A percentile compares a stretch with the other conserved stretches of the same genome.
phyloP scores from a whole-genome alignment of 2,888 invertebrate species.

The Tanytarsus gracilentus region DNA sequence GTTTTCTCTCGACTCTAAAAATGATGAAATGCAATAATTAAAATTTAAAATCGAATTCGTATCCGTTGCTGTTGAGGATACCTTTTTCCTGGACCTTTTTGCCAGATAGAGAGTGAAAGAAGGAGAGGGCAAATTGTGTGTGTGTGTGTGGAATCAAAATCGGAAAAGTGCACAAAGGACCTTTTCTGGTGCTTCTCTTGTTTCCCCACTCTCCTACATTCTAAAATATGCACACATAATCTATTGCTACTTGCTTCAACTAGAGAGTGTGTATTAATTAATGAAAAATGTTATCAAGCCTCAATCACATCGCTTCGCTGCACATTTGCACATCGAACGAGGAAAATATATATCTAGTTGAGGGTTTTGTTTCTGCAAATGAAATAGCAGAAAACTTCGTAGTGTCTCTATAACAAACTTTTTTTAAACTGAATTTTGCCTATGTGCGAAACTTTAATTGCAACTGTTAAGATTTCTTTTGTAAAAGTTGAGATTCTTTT shows the following conservation, averaged over 20 bases:
- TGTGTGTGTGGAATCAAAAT: neutral
- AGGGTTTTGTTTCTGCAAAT: no score
- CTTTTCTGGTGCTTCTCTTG: slow-evolving; percentile 1
- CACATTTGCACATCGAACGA: neutral
- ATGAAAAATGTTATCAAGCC: slow-evolving; percentile 28
- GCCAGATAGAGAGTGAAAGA: neutral
- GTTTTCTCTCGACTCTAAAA: slow-evolving; percentile 9
- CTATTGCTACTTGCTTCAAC: neutral
- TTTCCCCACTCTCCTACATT: neutral
- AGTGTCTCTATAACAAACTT: no score
- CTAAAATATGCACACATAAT: slow-evolving; percentile 1
- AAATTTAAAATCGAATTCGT: slow-evolving; percentile 15
- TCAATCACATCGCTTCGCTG: slow-evolving; percentile 18
- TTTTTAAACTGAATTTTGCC: no score
- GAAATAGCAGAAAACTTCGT: no score
- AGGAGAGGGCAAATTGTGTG: neutral
- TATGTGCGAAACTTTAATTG: no score
- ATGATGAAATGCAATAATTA: slow-evolving; percentile 14
- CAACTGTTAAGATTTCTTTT: no score
- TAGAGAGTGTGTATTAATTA: slow-evolving; percentile 26
- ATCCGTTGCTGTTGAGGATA: neutral
- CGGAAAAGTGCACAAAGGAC: slow-evolving; percentile 1
- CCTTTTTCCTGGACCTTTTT: neutral
- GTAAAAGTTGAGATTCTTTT: no score
- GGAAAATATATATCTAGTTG: neutral